phyloP scores from a whole-genome alignment of 2,797 vertebrate genomes.

The Euphonia xanthogaster region DNA sequence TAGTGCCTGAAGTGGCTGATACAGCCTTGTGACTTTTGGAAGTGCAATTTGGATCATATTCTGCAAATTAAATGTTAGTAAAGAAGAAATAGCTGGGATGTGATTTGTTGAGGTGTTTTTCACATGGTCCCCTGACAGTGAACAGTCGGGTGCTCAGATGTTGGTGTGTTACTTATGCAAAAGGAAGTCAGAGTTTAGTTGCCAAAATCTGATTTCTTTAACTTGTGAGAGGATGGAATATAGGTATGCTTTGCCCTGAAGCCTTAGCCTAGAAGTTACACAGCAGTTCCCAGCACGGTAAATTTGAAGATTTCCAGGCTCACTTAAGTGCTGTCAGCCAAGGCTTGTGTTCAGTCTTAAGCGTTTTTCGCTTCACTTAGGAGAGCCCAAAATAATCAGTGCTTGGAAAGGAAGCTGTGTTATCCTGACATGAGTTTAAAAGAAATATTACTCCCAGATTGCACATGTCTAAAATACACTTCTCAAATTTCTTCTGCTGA shows the following conservation, averaged over 20 bases:
- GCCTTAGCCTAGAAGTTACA: background rate
- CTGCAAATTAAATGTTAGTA: background rate
- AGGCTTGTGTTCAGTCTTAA: slow-evolving; percentile 45
- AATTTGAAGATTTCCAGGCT: slow-evolving; percentile 49
- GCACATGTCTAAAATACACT: background rate
- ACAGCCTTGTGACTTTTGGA: background rate
- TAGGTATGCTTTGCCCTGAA: background rate
- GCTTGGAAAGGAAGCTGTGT: slow-evolving; percentile 18
- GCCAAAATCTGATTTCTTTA: background rate
- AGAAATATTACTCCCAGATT: slow-evolving; percentile 21
- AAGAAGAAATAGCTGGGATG: background rate
- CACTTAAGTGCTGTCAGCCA: slow-evolving; percentile 39
- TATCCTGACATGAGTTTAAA: background rate
- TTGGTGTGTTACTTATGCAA: background rate
- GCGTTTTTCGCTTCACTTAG: slow-evolving; percentile 25
- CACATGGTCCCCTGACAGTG: background rate
- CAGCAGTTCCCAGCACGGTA: background rate
- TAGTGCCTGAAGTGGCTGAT: background rate
- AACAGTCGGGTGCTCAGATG: background rate
- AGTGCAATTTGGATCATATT: background rate
- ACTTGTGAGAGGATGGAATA: background rate
- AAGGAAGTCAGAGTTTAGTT: background rate
- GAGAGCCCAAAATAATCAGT: slow-evolving; percentile 23
- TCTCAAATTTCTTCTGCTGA: slow-evolving; percentile 8
- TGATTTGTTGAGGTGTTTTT: background rate